phyloP scores from a whole-genome alignment of 2,113 vertebrate species.

The Meles meles region DNA sequence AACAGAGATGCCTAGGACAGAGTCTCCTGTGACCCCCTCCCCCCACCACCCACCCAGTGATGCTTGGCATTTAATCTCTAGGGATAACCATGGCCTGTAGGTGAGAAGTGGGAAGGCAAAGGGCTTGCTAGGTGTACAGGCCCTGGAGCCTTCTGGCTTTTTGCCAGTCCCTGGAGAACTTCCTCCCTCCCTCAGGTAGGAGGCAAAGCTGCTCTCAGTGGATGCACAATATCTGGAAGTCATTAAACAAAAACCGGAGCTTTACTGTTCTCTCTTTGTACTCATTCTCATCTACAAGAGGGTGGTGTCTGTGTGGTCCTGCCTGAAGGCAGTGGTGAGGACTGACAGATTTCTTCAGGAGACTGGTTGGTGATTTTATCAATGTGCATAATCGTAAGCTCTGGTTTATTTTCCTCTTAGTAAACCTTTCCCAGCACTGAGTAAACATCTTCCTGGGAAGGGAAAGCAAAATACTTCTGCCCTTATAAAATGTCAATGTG shows the following conservation, averaged over 20 bases:
- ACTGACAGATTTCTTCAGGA: not conserved
- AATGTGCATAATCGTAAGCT: not conserved
- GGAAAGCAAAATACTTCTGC: not conserved
- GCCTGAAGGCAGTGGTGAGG: not conserved
- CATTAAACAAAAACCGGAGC: not conserved
- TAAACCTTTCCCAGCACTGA: not conserved
- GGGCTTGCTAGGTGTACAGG: accelerated
- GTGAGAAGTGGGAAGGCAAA: not conserved
- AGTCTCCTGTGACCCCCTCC: accelerated
- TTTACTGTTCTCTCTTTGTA: not conserved
- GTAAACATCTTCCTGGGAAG: not conserved
- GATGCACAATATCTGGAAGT: not conserved
- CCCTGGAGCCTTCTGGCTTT: not conserved
- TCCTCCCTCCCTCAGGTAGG: not conserved
- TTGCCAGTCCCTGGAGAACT: not conserved
- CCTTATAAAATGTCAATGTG: not conserved
- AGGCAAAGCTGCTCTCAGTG: not conserved
- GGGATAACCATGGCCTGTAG: not conserved
- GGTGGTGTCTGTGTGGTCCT: slow-evolving; percentile 9
- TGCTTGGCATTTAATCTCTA: not conserved
- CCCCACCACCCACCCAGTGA: accelerated
- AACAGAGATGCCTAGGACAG: not conserved
- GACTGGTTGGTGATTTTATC: not conserved
- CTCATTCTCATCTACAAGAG: not conserved
- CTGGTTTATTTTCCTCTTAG: not conserved